Percentiles rank a stretch among this genome's conserved stretches.
phyloP scores from a whole-genome alignment of 2,888 invertebrate genomes.

The Campopleginae sp. region DNA sequence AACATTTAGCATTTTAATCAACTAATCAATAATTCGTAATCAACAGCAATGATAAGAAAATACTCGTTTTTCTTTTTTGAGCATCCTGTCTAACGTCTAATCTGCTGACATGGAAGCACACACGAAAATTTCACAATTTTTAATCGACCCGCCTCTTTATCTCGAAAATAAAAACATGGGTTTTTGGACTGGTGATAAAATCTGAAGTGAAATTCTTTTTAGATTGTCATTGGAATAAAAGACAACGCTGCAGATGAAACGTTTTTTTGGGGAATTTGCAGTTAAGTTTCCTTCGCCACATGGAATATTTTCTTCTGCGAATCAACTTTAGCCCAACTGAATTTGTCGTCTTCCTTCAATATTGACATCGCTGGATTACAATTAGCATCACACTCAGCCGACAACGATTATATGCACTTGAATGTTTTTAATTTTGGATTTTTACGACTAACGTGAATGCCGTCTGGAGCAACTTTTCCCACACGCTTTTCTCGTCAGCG shows the following conservation, averaged over 20 bases:
- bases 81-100: constrained; percentile 70
- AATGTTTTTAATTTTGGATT: constrained; percentile 40
- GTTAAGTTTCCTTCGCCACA: neutral
- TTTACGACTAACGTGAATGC: constrained; percentile 58
- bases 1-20: neutral
- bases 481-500: constrained; percentile 42
- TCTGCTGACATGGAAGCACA: constrained; percentile 79
- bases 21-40: constrained; percentile 36
- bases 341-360: constrained; percentile 22
- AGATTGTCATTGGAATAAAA: neutral
- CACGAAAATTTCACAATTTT: constrained; percentile 76
- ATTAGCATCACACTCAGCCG: constrained; percentile 48
- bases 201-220: neutral
- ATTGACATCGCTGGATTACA: constrained; percentile 6
- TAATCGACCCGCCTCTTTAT: constrained; percentile 57
- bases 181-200: neutral
- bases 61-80: constrained; percentile 66
- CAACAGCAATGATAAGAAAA: constrained; percentile 60
- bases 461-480: constrained; percentile 49
- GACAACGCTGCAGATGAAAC: neutral
- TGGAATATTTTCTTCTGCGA: neutral
- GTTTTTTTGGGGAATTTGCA: neutral
- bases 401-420: constrained; percentile 23
- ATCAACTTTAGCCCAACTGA: constrained; percentile 49
- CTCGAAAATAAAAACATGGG: neutral